A percentile compares a stretch with the other conserved stretches of the same genome.
phyloP scores from a whole-genome alignment of 2,888 invertebrate genomes.

The Gibbula magus region DNA sequence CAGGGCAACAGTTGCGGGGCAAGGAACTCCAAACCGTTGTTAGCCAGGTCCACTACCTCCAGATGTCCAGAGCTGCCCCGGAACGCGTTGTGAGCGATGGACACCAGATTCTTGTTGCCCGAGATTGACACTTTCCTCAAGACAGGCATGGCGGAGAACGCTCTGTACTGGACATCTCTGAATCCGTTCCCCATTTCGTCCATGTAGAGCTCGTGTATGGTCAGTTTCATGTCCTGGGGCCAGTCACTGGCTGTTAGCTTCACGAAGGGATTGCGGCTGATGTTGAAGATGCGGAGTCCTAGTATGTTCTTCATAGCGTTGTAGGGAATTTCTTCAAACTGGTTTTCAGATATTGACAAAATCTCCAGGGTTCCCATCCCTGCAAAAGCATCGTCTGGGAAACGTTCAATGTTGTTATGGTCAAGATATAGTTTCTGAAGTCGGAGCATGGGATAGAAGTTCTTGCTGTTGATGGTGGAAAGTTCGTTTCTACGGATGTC shows the following conservation, averaged over 20 bases:
- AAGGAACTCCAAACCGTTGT: conserved; percentile 23
- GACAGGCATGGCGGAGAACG: background rate
- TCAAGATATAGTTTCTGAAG: conserved; percentile 24
- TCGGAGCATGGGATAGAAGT: conserved; percentile 3
- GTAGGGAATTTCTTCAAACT: conserved; percentile 26
- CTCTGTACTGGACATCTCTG: background rate
- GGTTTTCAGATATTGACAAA: conserved; percentile 30
- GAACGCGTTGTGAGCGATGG: conserved; percentile 30
- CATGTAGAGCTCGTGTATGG: background rate
- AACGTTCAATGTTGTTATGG: conserved; percentile 4
- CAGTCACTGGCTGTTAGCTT: background rate
- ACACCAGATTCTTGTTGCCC: conserved; percentile 4
- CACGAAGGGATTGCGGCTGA: conserved; percentile 29
- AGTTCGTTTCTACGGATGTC: conserved; percentile 22
- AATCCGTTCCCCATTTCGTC: background rate
- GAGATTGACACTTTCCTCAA: background rate
- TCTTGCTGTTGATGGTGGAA: background rate
- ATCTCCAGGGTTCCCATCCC: conserved; percentile 25
- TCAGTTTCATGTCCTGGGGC: background rate
- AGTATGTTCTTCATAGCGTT: background rate
- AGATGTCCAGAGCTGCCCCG: conserved; percentile 9
- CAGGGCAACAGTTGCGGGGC: conserved; percentile 28
- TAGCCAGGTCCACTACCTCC: conserved; percentile 24
- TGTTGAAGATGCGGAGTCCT: conserved; percentile 25
- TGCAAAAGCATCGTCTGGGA: conserved; percentile 20